These are phyloP conservation scores for Sprattus sprattus DNA, from an alignment of 2,113 vertebrate genomes.

Conservation along the genomic window DNA sequence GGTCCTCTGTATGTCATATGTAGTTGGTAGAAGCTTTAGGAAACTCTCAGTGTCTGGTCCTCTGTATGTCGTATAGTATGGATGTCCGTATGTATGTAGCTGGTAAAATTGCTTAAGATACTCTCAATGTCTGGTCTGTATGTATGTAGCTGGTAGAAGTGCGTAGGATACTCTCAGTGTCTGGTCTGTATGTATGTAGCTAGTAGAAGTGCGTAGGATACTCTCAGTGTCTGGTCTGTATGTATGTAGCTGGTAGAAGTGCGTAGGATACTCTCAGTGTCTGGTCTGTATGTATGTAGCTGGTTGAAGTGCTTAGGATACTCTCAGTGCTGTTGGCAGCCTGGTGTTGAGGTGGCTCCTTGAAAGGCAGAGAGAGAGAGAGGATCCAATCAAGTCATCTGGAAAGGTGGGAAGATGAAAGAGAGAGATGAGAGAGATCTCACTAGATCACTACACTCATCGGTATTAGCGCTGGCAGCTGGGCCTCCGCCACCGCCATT, in stretches of 20 bases:
- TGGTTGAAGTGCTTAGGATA: background rate
- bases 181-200: background rate
- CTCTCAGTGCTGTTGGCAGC: background rate
- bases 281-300: too few species aligned
- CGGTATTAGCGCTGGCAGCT: background rate
- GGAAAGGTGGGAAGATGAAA: background rate
- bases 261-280: background rate
- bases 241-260: background rate
- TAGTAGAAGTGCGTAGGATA: background rate
- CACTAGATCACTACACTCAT: background rate
- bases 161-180: background rate
- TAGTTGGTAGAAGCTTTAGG: too few species aligned
- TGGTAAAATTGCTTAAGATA: too few species aligned
- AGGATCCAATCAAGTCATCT: background rate
- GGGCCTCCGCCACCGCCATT: background rate
- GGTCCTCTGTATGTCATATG: background rate
- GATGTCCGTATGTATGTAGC: too few species aligned
- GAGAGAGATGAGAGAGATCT: background rate
- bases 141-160: background rate
- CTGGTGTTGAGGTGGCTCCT: background rate
- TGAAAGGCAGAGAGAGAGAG: background rate
- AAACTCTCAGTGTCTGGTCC: too few species aligned
- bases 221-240: background rate
- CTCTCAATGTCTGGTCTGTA: too few species aligned
- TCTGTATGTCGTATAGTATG: too few species aligned